Evolutionary conservation across 2,113 vertebrate species (phyloP).

Genomic region (Ifrita kowaldi): DNA sequence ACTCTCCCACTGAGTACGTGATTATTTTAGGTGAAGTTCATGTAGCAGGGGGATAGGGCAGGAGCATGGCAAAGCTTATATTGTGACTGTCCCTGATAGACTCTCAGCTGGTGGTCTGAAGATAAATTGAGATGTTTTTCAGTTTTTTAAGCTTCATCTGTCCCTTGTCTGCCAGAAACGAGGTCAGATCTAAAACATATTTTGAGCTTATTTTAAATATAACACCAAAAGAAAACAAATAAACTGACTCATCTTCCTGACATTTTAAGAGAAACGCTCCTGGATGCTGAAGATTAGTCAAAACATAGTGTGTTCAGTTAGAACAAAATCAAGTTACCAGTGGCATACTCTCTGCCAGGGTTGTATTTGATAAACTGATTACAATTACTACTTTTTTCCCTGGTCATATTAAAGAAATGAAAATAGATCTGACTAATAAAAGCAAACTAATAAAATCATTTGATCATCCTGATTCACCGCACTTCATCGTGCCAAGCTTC

Average conservation of each 20-base stretch:
- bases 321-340: conserved; percentile 41
- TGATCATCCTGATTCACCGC: conserved; percentile 80
- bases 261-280: neutral
- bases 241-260: neutral
- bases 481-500: conserved; percentile 69
- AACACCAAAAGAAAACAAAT: conserved; percentile 2
- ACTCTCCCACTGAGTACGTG: conserved; percentile 60
- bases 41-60: conserved; percentile 50
- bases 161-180: neutral
- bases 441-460: conserved; percentile 80
- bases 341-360: conserved; percentile 18
- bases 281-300: neutral
- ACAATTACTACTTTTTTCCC: conserved; percentile 74
- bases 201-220: conserved; percentile 15
- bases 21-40: conserved; percentile 73
- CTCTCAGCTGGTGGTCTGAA: conserved; percentile 53
- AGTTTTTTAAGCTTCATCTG: conserved; percentile 8
- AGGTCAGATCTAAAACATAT: neutral
- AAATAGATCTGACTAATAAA: conserved; percentile 82
- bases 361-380: conserved; percentile 73
- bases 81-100: conserved; percentile 13
- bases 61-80: conserved; percentile 3
- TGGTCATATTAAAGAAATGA: conserved; percentile 72
- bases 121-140: conserved; percentile 60
- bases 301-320: conserved; percentile 13